Conservation (phyloP, 2,113 vertebrate species). For the Gulo gulo region DNA sequence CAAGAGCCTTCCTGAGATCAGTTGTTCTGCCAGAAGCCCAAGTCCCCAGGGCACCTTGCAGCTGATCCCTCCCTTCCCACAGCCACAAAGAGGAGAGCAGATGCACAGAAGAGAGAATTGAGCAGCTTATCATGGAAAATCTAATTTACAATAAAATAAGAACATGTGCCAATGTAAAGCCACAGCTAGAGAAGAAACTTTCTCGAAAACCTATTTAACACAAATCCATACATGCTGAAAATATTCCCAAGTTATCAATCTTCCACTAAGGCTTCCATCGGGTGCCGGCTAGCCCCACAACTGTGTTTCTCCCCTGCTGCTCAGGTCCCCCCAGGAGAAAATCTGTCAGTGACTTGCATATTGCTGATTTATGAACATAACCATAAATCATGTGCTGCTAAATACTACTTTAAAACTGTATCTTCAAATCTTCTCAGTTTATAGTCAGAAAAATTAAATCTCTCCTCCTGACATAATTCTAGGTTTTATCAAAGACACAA, state of each 20-base stretch:
- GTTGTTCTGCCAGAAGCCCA: not conserved
- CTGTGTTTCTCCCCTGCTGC: not conserved
- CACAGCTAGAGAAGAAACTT: not conserved
- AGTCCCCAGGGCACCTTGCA: not conserved
- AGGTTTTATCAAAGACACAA: not conserved
- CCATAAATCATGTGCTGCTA: not conserved
- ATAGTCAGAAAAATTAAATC: not conserved
- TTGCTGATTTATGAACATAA: not conserved
- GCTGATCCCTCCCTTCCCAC: not conserved
- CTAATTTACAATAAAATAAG: slow-evolving; percentile 35
- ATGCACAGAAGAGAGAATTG: not conserved
- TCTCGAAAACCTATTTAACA: slow-evolving; percentile 22
- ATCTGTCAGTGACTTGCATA: not conserved
- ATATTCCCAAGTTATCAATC: not conserved
- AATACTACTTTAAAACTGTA: not conserved
- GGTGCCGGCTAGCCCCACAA: too few species aligned
- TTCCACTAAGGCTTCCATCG: not conserved
- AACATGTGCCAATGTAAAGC: not conserved
- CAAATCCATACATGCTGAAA: not conserved
- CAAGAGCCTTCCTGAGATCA: not conserved
- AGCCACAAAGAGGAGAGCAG: not conserved
- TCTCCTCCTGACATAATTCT: not conserved
- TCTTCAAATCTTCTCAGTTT: not conserved
- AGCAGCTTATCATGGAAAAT: slow-evolving; percentile 10
- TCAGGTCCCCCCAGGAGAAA: not conserved